phyloP scores from a whole-genome alignment of 2,113 vertebrate species.

The Phaetusa simplex region DNA sequence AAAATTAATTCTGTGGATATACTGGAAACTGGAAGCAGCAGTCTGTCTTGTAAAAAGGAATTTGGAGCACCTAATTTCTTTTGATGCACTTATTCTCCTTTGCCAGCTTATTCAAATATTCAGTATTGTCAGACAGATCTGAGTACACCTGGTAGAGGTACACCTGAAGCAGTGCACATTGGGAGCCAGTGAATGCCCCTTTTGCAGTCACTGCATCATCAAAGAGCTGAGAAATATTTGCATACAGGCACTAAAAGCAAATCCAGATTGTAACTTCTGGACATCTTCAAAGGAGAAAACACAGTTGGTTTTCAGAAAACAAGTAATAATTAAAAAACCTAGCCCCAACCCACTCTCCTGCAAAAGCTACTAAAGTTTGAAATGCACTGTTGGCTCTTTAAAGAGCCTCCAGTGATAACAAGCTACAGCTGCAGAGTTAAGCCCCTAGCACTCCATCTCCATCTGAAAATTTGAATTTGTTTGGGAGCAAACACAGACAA shows the following conservation, averaged over 20 bases:
- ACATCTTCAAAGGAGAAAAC: not conserved
- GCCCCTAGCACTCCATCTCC: not conserved
- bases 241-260: not conserved
- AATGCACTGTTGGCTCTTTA: not conserved
- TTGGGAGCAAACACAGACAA: not conserved
- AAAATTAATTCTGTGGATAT: not conserved
- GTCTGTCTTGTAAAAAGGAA: not conserved
- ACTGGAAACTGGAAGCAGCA: not conserved
- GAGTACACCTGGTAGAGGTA: not conserved
- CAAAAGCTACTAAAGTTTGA: not conserved
- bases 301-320: not conserved
- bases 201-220: not conserved
- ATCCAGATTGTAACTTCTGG: not conserved
- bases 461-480: not conserved
- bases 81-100: not conserved
- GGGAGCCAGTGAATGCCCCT: not conserved
- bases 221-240: not conserved
- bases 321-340: not conserved
- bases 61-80: not conserved
- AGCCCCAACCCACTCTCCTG: not conserved
- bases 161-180: rapidly evolving
- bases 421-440: not conserved
- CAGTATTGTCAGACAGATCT: not conserved
- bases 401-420: not conserved
- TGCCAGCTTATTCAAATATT: not conserved